Conservation (phyloP, 2,113 vertebrate genomes). For the Sprattus sprattus region DNA sequence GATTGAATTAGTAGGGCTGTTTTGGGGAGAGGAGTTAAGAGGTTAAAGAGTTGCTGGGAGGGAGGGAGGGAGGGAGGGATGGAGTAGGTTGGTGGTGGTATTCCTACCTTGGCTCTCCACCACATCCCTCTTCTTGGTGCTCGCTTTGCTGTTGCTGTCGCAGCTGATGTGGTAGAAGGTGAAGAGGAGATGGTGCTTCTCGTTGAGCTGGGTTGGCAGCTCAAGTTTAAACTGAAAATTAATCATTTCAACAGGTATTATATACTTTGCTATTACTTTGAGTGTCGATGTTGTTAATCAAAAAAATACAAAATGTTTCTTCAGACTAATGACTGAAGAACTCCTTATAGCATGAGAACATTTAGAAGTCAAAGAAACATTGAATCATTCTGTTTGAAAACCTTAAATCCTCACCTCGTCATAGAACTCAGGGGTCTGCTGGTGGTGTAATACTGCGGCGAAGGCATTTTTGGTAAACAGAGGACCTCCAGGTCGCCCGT, state of each 20-base stretch:
- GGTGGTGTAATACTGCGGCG: constrained; percentile 91
- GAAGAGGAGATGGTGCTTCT: constrained; percentile 94
- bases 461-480: constrained; percentile 87
- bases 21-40: neutral
- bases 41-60: neutral
- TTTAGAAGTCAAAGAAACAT: too few relatives aligned
- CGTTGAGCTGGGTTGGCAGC: constrained; percentile 91
- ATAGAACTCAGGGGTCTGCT: constrained; percentile 97
- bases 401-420: constrained; percentile 79
- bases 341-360: too few relatives aligned
- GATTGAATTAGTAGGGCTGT: neutral
- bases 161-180: constrained; percentile 96
- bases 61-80: neutral
- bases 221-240: constrained; percentile 89
- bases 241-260: neutral
- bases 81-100: neutral
- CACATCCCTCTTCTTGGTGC: constrained; percentile 92
- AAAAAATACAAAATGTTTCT: neutral
- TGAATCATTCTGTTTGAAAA: too few relatives aligned
- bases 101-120: constrained; percentile 88
- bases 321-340: too few relatives aligned
- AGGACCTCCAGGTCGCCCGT: constrained; percentile 88
- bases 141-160: constrained; percentile 93
- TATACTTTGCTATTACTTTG: neutral
- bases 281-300: neutral